Evolutionary conservation across 2,797 vertebrate genomes (phyloP).

Genomic region (Cossypha caffra): DNA sequence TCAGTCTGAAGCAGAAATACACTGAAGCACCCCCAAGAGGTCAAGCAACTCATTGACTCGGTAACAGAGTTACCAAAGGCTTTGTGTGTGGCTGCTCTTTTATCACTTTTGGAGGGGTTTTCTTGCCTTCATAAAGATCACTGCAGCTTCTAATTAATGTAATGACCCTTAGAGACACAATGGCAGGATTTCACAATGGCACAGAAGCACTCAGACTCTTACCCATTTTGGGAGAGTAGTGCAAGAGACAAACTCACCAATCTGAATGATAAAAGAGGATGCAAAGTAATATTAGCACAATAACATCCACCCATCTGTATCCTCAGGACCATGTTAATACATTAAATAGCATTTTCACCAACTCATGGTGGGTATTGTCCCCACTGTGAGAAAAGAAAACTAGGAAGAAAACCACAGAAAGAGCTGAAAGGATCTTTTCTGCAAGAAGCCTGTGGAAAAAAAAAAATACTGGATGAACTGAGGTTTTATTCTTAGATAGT

Average conservation of each 20-base stretch:
- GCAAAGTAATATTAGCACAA: not conserved
- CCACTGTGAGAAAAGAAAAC: not conserved
- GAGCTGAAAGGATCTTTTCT: not conserved
- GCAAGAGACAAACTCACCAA: not conserved
- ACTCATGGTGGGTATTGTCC: not conserved
- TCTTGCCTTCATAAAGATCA: not conserved
- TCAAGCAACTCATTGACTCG: not conserved
- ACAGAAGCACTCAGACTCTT: not conserved
- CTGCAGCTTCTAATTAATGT: not conserved
- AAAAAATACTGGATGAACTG: not conserved
- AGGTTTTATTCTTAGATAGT: not conserved
- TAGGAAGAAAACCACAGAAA: not conserved
- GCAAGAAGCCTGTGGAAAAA: not conserved
- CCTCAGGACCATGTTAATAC: not conserved
- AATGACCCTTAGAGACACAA: constrained; percentile 15
- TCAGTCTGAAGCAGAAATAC: not conserved
- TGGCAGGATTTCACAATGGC: not conserved
- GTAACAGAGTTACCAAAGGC: not conserved
- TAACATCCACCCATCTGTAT: not conserved
- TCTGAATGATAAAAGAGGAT: not conserved
- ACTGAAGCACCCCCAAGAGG: not conserved
- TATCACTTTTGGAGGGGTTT: not conserved
- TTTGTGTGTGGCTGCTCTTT: not conserved
- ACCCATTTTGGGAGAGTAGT: not conserved
- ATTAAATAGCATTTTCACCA: not conserved